phyloP scores from a whole-genome alignment of 2,797 vertebrate genomes.

The Manis javanica region DNA sequence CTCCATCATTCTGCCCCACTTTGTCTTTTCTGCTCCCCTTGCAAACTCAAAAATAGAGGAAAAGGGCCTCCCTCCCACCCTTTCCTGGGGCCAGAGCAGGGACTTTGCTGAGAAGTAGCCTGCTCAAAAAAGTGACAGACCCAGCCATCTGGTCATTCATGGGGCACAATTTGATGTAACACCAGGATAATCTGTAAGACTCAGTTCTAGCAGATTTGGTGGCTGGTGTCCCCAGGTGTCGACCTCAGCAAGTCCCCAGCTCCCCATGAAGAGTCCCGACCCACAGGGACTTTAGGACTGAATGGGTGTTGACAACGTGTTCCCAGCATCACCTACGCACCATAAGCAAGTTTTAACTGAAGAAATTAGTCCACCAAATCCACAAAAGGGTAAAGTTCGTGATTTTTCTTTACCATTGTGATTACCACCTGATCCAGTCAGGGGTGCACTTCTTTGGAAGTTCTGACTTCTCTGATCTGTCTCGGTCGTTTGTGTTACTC shows the following conservation, averaged over 20 bases:
- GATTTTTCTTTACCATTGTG: constrained; percentile 85
- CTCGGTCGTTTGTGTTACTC: constrained; percentile 96
- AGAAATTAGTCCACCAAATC: constrained; percentile 71
- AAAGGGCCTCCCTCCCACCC: neutral
- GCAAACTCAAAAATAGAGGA: neutral
- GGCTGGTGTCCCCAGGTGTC: neutral
- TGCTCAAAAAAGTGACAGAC: neutral
- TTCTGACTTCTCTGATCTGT: constrained; percentile 90
- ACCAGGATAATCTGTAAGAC: neutral
- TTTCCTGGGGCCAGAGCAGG: neutral
- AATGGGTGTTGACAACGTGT: neutral
- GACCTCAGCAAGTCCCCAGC: accelerated
- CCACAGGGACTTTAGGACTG: neutral
- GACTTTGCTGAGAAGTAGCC: neutral
- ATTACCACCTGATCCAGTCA: constrained; percentile 80
- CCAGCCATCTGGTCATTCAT: neutral
- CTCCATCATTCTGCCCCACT: neutral
- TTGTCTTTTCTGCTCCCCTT: neutral
- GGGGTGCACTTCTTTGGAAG: constrained; percentile 88
- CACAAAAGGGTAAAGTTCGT: constrained; percentile 89
- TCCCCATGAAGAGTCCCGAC: neutral
- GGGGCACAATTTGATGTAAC: neutral
- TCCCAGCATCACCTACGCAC: constrained; percentile 56
- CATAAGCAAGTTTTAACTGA: constrained; percentile 63
- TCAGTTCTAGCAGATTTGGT: neutral